These are phyloP conservation scores for Anas bahamensis DNA, from an alignment of 2,797 vertebrate species.

Conservation along the genomic window DNA sequence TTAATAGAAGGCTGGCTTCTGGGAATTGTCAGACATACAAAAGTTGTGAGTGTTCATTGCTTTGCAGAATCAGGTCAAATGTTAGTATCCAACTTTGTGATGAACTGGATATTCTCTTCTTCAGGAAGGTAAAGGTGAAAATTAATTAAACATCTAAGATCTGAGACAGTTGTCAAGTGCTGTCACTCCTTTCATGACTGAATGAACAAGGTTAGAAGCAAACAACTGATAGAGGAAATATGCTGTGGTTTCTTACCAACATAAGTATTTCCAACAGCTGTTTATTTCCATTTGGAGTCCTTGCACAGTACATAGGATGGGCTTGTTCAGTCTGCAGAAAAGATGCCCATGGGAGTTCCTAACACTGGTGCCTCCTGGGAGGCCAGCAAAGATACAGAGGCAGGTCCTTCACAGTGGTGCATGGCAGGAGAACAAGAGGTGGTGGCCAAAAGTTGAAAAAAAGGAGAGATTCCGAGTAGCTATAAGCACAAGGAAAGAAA, in stretches of 20 bases:
- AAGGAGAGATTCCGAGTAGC: not conserved
- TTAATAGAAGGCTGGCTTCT: not conserved
- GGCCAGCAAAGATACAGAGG: not conserved
- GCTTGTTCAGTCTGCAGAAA: not conserved
- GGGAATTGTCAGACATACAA: not conserved
- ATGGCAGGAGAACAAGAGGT: not conserved
- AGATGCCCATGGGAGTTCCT: not conserved
- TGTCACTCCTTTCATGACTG: not conserved
- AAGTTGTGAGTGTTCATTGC: not conserved
- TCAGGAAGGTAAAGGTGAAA: not conserved
- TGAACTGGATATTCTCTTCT: not conserved
- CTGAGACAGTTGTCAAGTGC: not conserved
- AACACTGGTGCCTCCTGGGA: not conserved
- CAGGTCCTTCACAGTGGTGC: not conserved
- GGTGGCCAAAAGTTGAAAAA: not conserved
- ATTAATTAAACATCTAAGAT: not conserved
- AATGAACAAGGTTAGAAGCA: conserved; percentile 6
- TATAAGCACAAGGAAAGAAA: not conserved
- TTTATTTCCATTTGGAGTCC: not conserved
- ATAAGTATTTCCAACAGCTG: not conserved
- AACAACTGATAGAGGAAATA: not conserved
- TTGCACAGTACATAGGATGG: not conserved
- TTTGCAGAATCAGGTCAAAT: not conserved
- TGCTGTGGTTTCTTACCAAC: not conserved
- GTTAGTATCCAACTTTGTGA: not conserved